These are phyloP conservation scores for Prionailurus bengalensis DNA, from an alignment of 2,113 vertebrate species.

Conservation along the genomic window DNA sequence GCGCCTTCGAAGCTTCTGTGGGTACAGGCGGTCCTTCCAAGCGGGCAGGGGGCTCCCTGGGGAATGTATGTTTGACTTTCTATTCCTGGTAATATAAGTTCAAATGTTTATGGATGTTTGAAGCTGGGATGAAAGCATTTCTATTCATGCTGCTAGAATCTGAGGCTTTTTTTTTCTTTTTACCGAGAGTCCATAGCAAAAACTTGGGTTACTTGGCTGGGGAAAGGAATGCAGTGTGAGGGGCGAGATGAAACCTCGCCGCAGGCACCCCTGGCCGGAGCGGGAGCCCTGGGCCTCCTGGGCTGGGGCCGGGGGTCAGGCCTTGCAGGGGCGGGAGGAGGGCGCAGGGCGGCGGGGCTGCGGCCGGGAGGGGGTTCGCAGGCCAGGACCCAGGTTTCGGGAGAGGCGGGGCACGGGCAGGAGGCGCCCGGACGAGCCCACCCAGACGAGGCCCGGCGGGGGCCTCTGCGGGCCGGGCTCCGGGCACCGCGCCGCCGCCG, in stretches of 20 bases:
- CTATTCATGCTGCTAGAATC: constrained; percentile 40
- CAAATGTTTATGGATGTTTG: constrained; percentile 42
- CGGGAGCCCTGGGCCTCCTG: too few relatives aligned
- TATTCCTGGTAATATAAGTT: constrained; percentile 18
- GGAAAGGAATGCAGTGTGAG: background rate
- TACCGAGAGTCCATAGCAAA: background rate
- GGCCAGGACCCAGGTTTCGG: background rate
- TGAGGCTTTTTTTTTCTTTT: background rate
- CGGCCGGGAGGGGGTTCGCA: background rate
- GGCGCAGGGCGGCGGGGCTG: background rate
- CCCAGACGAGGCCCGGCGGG: background rate
- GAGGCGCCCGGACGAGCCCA: background rate
- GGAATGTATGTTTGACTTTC: constrained; percentile 50
- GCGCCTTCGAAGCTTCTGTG: background rate
- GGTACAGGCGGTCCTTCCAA: background rate
- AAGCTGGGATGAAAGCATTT: constrained; percentile 49
- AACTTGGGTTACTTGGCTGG: background rate
- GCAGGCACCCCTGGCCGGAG: background rate
- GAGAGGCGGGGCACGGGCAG: background rate
- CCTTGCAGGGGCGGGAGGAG: rapidly evolving
- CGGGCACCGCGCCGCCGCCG: constrained; percentile 36
- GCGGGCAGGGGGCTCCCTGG: background rate
- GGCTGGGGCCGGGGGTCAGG: background rate
- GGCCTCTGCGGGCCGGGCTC: background rate
- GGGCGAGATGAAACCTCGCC: background rate